Evolutionary conservation across 1,140 invertebrate species (phyloP).

Genomic region (Lysiphlebus fabarum): DNA sequence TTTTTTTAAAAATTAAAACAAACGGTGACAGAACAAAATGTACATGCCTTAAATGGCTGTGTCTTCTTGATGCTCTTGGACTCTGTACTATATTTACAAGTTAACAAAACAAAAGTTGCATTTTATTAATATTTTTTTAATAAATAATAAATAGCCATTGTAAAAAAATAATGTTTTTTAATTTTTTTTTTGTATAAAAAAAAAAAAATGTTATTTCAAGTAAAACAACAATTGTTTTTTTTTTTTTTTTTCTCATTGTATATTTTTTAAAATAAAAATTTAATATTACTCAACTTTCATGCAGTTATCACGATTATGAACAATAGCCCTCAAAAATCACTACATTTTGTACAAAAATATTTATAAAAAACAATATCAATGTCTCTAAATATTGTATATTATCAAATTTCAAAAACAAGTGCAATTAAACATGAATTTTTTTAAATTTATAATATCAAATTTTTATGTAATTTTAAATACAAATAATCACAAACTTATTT

Average conservation of each 20-base stretch:
- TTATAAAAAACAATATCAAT: background rate
- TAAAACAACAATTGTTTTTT: too few species aligned
- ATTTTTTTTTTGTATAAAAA: too few species aligned
- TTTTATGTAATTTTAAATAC: constrained; percentile 1
- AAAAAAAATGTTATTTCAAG: too few species aligned
- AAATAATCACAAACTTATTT: too few species aligned
- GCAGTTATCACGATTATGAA: constrained; percentile 5
- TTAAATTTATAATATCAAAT: too few species aligned
- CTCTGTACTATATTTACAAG: too few species aligned
- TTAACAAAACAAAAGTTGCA: background rate
- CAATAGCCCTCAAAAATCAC: too few species aligned
- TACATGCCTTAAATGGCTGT: constrained; percentile 47
- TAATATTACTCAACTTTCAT: background rate
- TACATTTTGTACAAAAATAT: background rate
- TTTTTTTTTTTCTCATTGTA: background rate
- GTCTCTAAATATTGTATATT: background rate
- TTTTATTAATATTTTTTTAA: constrained; percentile 15
- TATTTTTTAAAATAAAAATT: too few species aligned
- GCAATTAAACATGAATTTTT: background rate
- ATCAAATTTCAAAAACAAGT: background rate
- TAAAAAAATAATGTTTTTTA: background rate
- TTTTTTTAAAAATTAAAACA: constrained; percentile 45
- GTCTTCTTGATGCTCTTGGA: constrained; percentile 11
- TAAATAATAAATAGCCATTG: constrained; percentile 1
- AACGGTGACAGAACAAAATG: constrained; percentile 54